A percentile compares a stretch with the other conserved stretches of the same genome.
Conservation (phyloP, 2,888 invertebrate species). For the Sarcophaga variegata region DNA sequence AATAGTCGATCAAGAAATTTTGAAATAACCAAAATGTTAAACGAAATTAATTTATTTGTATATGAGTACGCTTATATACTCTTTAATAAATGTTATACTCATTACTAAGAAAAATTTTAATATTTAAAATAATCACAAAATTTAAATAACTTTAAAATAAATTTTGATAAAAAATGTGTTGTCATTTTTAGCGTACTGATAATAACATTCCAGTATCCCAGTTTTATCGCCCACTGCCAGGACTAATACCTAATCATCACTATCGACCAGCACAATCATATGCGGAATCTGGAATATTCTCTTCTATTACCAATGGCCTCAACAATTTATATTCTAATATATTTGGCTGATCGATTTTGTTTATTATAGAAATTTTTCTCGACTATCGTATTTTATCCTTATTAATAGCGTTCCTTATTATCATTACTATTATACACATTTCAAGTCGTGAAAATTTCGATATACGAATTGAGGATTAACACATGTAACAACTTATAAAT, state of each 20-base stretch:
- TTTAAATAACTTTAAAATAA: background rate
- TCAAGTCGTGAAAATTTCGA: constrained; percentile 69
- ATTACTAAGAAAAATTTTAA: background rate
- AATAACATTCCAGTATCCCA: constrained; percentile 82
- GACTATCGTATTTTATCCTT: constrained; percentile 70
- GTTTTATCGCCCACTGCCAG: constrained; percentile 64
- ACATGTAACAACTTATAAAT: constrained; percentile 22
- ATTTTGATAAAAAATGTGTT: background rate
- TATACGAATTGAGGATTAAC: constrained; percentile 20
- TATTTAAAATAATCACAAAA: background rate
- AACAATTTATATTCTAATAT: constrained; percentile 90
- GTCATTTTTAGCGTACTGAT: constrained; percentile 85
- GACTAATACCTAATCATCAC: constrained; percentile 80
- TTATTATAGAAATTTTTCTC: constrained; percentile 70
- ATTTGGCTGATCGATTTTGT: constrained; percentile 84
- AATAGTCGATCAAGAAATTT: too few species aligned
- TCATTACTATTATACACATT: constrained; percentile 69
- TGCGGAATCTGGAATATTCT: constrained; percentile 86
- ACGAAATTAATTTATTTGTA: too few species aligned
- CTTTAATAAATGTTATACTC: background rate
- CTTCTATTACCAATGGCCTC: constrained; percentile 89
- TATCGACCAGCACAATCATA: constrained; percentile 84
- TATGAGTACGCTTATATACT: too few species aligned
- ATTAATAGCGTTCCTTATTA: constrained; percentile 69
- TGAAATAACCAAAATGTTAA: too few species aligned